phyloP scores from a whole-genome alignment of 2,888 invertebrate genomes.

The Stenichneumon culpator region DNA sequence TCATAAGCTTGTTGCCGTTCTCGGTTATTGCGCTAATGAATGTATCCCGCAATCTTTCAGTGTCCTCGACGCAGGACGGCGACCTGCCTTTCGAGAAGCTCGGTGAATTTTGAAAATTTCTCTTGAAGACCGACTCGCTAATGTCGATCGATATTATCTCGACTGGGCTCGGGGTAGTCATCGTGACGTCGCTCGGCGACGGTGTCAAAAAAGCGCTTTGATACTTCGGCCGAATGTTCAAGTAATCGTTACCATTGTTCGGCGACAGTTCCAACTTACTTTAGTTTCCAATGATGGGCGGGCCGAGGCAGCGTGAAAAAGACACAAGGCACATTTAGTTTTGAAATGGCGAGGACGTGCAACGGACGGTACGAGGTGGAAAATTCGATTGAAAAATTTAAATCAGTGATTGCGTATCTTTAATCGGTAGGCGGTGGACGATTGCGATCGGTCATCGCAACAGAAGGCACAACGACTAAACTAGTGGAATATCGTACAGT shows the following conservation, averaged over 20 bases:
- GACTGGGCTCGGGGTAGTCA: constrained; percentile 86
- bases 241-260: constrained; percentile 79
- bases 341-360: not conserved
- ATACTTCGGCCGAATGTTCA: constrained; percentile 80
- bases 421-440: not conserved
- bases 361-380: not conserved
- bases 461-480: constrained; percentile 69
- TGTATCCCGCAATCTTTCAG: constrained; percentile 78
- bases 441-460: constrained; percentile 45
- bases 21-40: constrained; percentile 79
- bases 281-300: constrained; percentile 75
- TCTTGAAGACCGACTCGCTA: constrained; percentile 78
- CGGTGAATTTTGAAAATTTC: constrained; percentile 77
- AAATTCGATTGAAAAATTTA: not conserved
- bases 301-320: constrained; percentile 77
- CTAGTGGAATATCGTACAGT: constrained; percentile 65
- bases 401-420: not conserved
- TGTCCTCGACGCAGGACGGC: constrained; percentile 70
- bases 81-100: constrained; percentile 53
- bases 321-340: constrained; percentile 67
- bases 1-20: constrained; percentile 79
- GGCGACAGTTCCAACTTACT: constrained; percentile 83
- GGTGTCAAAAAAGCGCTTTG: constrained; percentile 85
- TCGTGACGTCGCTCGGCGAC: constrained; percentile 86
- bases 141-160: constrained; percentile 79